phyloP scores from a whole-genome alignment of 1,140 invertebrate genomes.

The Cherax quadricarinatus region DNA sequence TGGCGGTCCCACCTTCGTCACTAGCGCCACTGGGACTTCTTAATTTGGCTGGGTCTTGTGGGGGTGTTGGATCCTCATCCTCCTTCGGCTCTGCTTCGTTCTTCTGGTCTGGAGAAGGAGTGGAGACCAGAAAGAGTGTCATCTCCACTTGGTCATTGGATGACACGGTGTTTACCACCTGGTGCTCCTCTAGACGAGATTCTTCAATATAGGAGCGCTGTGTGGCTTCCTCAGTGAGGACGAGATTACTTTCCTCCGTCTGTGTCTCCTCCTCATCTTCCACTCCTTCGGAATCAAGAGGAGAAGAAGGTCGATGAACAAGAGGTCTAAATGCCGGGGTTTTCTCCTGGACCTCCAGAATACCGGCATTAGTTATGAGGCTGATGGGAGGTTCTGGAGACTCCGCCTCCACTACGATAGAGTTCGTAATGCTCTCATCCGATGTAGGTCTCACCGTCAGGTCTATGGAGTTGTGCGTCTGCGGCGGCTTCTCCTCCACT shows the following conservation, averaged over 20 bases:
- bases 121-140: background rate
- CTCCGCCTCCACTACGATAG: too few species aligned
- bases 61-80: too few species aligned
- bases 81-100: background rate
- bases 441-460: too few species aligned
- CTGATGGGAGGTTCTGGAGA: background rate
- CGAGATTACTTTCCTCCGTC: background rate
- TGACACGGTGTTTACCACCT: too few species aligned
- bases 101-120: background rate
- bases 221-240: too few species aligned
- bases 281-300: background rate
- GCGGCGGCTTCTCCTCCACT: conserved; percentile 1
- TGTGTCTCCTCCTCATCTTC: too few species aligned
- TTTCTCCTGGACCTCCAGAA: background rate
- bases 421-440: background rate
- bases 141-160: background rate
- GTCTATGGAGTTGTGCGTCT: background rate
- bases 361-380: background rate
- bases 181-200: too few species aligned
- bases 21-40: background rate
- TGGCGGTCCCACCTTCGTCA: background rate
- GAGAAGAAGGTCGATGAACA: background rate
- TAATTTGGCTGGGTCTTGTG: too few species aligned
- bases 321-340: too few species aligned
- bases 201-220: too few species aligned